Evolutionary conservation across 2,888 invertebrate species (phyloP), one percentile per base, ranked within the genome.

Genomic region (Catocala fraxini): DNA sequence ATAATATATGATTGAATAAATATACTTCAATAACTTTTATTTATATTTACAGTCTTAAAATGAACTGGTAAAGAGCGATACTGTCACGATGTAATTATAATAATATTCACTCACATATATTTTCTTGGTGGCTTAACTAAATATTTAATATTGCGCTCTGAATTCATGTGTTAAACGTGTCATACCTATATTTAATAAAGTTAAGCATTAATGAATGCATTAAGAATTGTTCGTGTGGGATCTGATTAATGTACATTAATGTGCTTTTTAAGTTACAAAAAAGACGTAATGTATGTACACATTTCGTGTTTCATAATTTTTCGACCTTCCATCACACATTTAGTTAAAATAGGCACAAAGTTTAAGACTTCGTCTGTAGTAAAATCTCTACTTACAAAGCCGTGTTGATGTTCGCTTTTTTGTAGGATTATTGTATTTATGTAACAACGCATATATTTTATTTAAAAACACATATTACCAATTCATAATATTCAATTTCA

Each of bases 401-500:
- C 2, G 35, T 39, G 35, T 39, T 7, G 35, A 39, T 39, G 9
- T 39, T 39, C 0, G 6, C 6, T 5, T 11, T 42, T 42, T 42
- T 42, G 5, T 42, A 42, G 42, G n/a, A n/a, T 11, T 42, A 42
- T 42, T 10, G 5, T 11, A 3, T 45, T 12, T 4, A 15, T 15
- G 4, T 46, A 10, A n/a, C 35, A 39, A 39, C 35, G 35, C 9
- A 7, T 39, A 39, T 6, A 9, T 15, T 13, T 46, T 15, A 46
- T 12, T 12, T 12, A n/a, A 13, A 34, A 10, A 12, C 12, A 53
- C 48, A 52, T 59, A 53, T 71, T 58, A 49, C 63, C 3, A 4
- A 12, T 49, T 35, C 13, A 56, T 51, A 33, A 59, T 45, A 60
- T 56, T 33, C 35, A 15, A 49, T 53, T 63, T 61, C n/a, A 52